These are phyloP conservation scores for Suncus etruscus DNA, from an alignment of 2,113 vertebrate genomes.

Conservation along the genomic window DNA sequence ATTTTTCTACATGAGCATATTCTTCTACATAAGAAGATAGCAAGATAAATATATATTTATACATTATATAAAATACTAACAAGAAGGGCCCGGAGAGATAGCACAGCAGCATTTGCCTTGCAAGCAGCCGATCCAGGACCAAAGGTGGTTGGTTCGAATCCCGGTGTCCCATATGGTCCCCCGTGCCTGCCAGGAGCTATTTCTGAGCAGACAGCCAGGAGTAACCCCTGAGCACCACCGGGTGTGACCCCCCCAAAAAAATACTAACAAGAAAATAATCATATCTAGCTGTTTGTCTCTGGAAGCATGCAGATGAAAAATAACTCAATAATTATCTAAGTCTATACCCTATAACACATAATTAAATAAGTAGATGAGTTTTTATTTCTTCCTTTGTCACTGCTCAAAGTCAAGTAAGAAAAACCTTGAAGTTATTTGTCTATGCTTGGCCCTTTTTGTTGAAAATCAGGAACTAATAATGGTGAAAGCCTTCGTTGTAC, in stretches of 20 bases:
- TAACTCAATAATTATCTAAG: slow-evolving; percentile 43
- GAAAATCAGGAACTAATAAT: slow-evolving; percentile 23
- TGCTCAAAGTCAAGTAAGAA: slow-evolving; percentile 33
- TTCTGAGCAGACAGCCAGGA: too few relatives aligned
- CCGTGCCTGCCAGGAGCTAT: too few relatives aligned
- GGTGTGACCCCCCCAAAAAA: too few relatives aligned
- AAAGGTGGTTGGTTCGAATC: too few relatives aligned
- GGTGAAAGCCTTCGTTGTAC: not conserved
- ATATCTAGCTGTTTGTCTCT: not conserved
- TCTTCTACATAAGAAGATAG: too few relatives aligned
- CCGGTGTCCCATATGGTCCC: too few relatives aligned
- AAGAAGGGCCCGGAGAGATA: too few relatives aligned
- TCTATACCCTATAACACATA: slow-evolving; percentile 7
- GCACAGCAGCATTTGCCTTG: too few relatives aligned
- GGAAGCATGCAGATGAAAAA: slow-evolving; percentile 16
- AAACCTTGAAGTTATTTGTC: not conserved
- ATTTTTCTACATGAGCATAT: slow-evolving; percentile 59
- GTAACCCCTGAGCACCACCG: too few relatives aligned
- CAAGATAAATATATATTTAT: too few relatives aligned
- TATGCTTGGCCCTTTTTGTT: not conserved
- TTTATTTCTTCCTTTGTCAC: slow-evolving; percentile 36
- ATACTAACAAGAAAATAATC: slow-evolving; percentile 19
- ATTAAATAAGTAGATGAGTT: slow-evolving; percentile 28
- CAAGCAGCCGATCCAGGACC: too few relatives aligned
- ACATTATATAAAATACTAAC: not conserved